These are phyloP conservation scores for Epinotia nisella DNA, from an alignment of 2,888 invertebrate species.

Conservation along the genomic window DNA sequence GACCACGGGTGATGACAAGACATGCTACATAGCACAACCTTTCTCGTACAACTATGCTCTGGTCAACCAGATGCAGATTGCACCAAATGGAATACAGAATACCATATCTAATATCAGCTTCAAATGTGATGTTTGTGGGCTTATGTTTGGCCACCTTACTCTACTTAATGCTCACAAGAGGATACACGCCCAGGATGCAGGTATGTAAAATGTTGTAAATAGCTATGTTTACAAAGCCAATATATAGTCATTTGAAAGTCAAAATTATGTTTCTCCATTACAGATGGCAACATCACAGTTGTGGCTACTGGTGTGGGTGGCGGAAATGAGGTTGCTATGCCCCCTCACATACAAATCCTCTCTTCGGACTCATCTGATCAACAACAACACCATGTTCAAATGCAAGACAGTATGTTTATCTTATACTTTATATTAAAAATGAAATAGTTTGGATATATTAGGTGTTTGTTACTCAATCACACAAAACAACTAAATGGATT, in stretches of 20 bases:
- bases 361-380: slow-evolving; percentile 73
- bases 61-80: slow-evolving; percentile 93
- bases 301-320: slow-evolving; percentile 79
- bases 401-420: slow-evolving; percentile 73
- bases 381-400: slow-evolving; percentile 75
- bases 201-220: slow-evolving; percentile 55
- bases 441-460: no score
- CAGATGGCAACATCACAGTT: slow-evolving; percentile 84
- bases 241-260: slow-evolving; percentile 33
- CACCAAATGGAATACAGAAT: slow-evolving; percentile 87
- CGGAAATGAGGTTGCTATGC: slow-evolving; percentile 75
- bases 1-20: slow-evolving; percentile 87
- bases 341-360: slow-evolving; percentile 80
- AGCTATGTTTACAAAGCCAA: background rate
- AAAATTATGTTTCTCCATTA: slow-evolving; percentile 46
- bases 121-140: slow-evolving; percentile 94
- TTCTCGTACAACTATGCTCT: slow-evolving; percentile 93
- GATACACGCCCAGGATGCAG: slow-evolving; percentile 88
- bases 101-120: slow-evolving; percentile 93
- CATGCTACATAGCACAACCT: slow-evolving; percentile 90
- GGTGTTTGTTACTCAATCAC: no score
- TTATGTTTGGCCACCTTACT: slow-evolving; percentile 93
- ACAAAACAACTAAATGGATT: no score
- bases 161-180: slow-evolving; percentile 94
- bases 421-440: slow-evolving; percentile 7